phyloP scores from a whole-genome alignment of 1,140 invertebrate genomes.

The Lysiphlebus fabarum region DNA sequence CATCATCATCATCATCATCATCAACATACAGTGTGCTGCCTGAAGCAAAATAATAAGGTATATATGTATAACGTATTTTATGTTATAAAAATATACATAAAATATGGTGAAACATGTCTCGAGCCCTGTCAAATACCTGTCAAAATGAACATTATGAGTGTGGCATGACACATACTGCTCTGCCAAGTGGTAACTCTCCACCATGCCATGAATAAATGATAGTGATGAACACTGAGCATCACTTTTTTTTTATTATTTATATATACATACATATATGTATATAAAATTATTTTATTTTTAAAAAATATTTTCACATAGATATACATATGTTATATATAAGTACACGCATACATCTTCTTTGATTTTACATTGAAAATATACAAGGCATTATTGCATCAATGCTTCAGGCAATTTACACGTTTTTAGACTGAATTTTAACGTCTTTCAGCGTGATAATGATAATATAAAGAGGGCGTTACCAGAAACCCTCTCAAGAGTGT shows the following conservation, averaged over 20 bases:
- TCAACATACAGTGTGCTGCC: too few relatives aligned
- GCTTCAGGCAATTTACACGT: slow-evolving; percentile 16
- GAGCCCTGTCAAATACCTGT: slow-evolving; percentile 14
- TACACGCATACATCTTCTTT: too few relatives aligned
- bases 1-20: too few relatives aligned
- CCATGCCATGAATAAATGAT: slow-evolving; percentile 19
- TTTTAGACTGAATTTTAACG: slow-evolving; percentile 10
- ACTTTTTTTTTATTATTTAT: not conserved
- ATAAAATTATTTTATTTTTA: too few relatives aligned
- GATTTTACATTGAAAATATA: slow-evolving; percentile 8
- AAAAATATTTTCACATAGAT: too few relatives aligned
- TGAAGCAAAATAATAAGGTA: slow-evolving; percentile 13
- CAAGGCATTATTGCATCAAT: slow-evolving; percentile 8
- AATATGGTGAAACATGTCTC: not conserved
- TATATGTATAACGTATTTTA: slow-evolving; percentile 1
- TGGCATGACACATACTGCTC: too few relatives aligned
- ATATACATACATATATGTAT: too few relatives aligned
- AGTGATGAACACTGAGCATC: slow-evolving; percentile 11
- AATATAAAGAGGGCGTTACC: slow-evolving; percentile 15
- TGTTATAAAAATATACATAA: too few relatives aligned
- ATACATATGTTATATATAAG: too few relatives aligned
- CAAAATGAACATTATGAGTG: not conserved
- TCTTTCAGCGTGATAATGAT: slow-evolving; percentile 10
- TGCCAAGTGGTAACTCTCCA: not conserved
- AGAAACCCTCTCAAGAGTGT: slow-evolving; percentile 5